Evolutionary conservation across 2,113 vertebrate species (phyloP).

Genomic region (Heterochromis multidens): DNA sequence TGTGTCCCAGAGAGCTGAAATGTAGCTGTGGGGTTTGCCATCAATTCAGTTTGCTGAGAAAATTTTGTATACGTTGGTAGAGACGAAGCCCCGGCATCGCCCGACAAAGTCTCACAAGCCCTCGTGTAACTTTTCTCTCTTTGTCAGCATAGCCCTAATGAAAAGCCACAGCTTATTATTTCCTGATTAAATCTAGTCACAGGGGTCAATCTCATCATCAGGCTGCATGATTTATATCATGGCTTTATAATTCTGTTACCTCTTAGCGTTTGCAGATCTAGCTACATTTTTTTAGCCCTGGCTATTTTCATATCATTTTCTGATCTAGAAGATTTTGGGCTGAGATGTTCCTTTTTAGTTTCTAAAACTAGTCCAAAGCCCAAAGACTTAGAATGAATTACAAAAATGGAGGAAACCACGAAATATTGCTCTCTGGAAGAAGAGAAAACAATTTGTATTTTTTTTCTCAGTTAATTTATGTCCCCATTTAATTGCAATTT

Average conservation of each 20-base stretch:
- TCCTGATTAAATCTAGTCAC: not conserved
- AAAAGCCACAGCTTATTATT: not conserved
- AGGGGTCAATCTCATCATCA: not conserved
- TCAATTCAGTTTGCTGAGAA: not conserved
- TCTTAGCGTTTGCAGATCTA: not conserved
- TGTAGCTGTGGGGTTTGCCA: not conserved
- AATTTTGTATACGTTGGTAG: not conserved
- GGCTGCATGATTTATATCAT: not conserved
- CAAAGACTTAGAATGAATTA: not conserved
- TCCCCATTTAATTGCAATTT: not conserved
- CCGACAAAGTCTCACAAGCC: not conserved
- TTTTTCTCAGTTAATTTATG: not conserved
- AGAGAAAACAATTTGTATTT: not conserved
- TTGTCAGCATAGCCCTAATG: not conserved
- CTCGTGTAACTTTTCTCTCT: not conserved
- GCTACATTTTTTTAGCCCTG: not conserved
- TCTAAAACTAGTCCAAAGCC: not conserved
- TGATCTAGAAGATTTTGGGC: too few species aligned
- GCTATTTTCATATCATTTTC: too few species aligned
- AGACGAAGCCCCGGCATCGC: not conserved
- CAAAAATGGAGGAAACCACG: not conserved
- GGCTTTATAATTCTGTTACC: not conserved
- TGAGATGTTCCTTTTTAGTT: too few species aligned
- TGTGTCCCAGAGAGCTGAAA: constrained; percentile 1
- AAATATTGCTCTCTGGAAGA: not conserved